Conservation (phyloP, 2,888 invertebrate species). For the Monopis laevigella region DNA sequence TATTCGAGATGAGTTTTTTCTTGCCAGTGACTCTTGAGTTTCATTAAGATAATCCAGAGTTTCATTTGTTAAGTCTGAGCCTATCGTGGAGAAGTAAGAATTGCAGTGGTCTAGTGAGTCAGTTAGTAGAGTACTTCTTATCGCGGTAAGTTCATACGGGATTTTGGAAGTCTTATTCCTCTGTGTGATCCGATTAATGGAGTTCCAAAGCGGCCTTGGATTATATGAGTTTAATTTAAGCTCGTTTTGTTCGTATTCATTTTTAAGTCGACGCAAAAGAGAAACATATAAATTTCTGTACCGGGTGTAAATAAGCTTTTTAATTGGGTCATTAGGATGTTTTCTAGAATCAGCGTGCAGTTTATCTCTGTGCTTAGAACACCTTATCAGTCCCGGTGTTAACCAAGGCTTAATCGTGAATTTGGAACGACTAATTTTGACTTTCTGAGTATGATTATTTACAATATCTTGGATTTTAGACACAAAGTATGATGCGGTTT, state of each 20-base stretch:
- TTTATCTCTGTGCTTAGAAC: slow-evolving; percentile 15
- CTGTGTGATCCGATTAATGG: background rate
- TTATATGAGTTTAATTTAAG: background rate
- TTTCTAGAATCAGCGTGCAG: slow-evolving; percentile 11
- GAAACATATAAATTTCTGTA: slow-evolving; percentile 5
- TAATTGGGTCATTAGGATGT: slow-evolving; percentile 8
- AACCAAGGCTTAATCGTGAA: slow-evolving; percentile 17
- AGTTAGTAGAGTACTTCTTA: background rate
- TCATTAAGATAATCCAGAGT: slow-evolving; percentile 1
- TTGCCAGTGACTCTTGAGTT: slow-evolving; percentile 11
- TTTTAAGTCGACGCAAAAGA: slow-evolving; percentile 2
- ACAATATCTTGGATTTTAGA: background rate
- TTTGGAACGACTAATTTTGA: slow-evolving; percentile 11
- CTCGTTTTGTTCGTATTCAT: background rate
- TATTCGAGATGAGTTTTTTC: background rate
- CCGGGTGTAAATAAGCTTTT: slow-evolving; percentile 1
- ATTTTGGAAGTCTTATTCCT: background rate
- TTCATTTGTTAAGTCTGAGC: slow-evolving; percentile 13
- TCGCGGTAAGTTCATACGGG: background rate
- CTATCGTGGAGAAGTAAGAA: slow-evolving; percentile 15
- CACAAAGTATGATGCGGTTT: background rate
- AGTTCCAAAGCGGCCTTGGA: slow-evolving; percentile 1
- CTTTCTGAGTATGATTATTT: slow-evolving; percentile 10
- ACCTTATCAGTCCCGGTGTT: slow-evolving; percentile 16
- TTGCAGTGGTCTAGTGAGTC: slow-evolving; percentile 15